These are phyloP conservation scores for Nasonovia ribisnigri DNA, from an alignment of 2,888 invertebrate genomes.

Conservation along the genomic window DNA sequence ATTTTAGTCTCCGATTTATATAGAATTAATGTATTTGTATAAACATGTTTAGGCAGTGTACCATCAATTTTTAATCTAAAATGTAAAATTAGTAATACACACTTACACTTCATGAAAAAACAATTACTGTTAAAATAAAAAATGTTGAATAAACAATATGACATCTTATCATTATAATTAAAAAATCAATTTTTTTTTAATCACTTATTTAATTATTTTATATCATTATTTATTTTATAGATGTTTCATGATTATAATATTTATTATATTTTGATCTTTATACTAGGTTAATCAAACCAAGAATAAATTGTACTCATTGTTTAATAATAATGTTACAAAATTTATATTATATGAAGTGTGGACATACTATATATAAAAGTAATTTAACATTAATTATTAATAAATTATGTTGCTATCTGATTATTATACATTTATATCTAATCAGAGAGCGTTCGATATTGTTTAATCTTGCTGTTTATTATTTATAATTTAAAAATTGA, in stretches of 20 bases:
- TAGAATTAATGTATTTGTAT: background rate
- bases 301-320: slow-evolving; percentile 1
- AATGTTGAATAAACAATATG: background rate
- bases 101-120: background rate
- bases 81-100: background rate
- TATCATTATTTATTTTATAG: background rate
- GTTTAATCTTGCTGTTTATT: background rate
- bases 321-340: background rate
- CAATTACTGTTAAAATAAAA: background rate
- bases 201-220: background rate
- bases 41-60: too few species aligned
- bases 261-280: background rate
- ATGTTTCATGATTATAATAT: background rate
- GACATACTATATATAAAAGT: background rate
- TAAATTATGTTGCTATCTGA: background rate
- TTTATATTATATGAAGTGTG: background rate
- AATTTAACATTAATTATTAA: background rate
- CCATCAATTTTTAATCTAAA: too few species aligned
- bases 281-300: background rate
- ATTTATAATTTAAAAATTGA: background rate
- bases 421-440: background rate
- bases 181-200: background rate
- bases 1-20: background rate
- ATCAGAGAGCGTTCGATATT: background rate
- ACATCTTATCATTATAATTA: background rate